phyloP scores from a whole-genome alignment of 2,797 vertebrate genomes.

The Triplophysa bombifrons region DNA sequence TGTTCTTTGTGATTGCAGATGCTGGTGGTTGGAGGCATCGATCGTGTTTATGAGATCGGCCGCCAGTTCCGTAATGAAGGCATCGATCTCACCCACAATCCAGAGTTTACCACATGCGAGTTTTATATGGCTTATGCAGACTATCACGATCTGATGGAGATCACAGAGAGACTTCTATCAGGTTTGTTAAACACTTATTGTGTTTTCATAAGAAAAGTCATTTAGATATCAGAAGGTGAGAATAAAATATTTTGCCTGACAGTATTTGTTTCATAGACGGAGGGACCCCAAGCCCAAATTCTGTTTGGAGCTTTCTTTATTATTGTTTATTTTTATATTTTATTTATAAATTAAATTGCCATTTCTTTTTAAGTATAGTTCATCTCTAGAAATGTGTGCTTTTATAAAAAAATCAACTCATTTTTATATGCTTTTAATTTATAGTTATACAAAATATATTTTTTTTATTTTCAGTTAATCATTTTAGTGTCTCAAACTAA shows the following conservation, averaged over 20 bases:
- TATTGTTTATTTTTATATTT: no score
- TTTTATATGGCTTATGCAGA: slow-evolving; percentile 99
- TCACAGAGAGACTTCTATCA: slow-evolving; percentile 94
- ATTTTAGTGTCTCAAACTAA: no score
- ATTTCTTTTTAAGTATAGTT: no score
- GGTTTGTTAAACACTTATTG: slow-evolving; percentile 70
- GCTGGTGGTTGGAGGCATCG: slow-evolving; percentile 95
- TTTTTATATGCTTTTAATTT: no score
- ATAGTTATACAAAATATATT: no score
- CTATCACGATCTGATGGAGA: slow-evolving; percentile 94
- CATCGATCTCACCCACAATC: slow-evolving; percentile 97
- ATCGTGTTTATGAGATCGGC: slow-evolving; percentile 95
- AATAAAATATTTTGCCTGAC: not conserved
- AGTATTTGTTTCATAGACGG: not conserved
- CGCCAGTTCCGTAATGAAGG: slow-evolving; percentile 98
- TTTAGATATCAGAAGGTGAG: not conserved
- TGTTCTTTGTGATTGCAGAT: slow-evolving; percentile 75
- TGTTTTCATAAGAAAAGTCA: not conserved
- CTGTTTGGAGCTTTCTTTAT: not conserved
- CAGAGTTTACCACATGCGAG: slow-evolving; percentile 98
- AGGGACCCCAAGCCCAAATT: not conserved
- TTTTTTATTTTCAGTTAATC: no score
- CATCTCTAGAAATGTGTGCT: no score
- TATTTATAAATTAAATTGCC: no score
- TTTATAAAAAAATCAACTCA: no score